phyloP scores from a whole-genome alignment of 2,113 vertebrate species.

The Albula goreensis region DNA sequence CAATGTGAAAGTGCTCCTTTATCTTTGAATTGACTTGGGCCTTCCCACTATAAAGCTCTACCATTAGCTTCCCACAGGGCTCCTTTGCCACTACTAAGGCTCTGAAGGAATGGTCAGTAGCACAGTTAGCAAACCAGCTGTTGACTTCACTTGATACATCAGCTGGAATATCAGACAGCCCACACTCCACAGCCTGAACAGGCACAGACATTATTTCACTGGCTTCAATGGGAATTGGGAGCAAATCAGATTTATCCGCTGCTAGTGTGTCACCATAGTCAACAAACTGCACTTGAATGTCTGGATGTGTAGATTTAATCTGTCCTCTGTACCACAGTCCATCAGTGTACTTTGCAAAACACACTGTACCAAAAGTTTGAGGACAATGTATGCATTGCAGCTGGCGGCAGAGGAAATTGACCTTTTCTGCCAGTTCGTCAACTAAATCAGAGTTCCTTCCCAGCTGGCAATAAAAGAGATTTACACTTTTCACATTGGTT shows the following conservation, averaged over 20 bases:
- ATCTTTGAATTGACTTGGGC: slow-evolving; percentile 79
- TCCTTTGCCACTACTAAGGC: slow-evolving; percentile 82
- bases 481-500: slow-evolving; percentile 72
- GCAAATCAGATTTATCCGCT: slow-evolving; percentile 68
- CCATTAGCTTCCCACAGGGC: slow-evolving; percentile 76
- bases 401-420: slow-evolving; percentile 63
- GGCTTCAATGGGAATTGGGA: slow-evolving; percentile 80
- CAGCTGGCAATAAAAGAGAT: slow-evolving; percentile 86
- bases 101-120: slow-evolving; percentile 70
- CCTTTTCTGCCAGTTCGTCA: slow-evolving; percentile 65
- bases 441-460: slow-evolving; percentile 70
- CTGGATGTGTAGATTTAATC: slow-evolving; percentile 65
- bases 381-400: slow-evolving; percentile 53
- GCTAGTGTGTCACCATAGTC: slow-evolving; percentile 85
- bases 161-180: slow-evolving; percentile 74
- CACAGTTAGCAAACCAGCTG: slow-evolving; percentile 76
- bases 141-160: slow-evolving; percentile 67
- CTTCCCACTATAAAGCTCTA: slow-evolving; percentile 81
- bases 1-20: slow-evolving; percentile 67
- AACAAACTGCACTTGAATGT: slow-evolving; percentile 81
- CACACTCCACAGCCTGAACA: slow-evolving; percentile 85
- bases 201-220: slow-evolving; percentile 80
- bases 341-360: slow-evolving; percentile 85
- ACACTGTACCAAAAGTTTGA: slow-evolving; percentile 67
- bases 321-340: slow-evolving; percentile 85